phyloP scores from a whole-genome alignment of 1,140 invertebrate genomes.

The Anadara kagoshimensis region DNA sequence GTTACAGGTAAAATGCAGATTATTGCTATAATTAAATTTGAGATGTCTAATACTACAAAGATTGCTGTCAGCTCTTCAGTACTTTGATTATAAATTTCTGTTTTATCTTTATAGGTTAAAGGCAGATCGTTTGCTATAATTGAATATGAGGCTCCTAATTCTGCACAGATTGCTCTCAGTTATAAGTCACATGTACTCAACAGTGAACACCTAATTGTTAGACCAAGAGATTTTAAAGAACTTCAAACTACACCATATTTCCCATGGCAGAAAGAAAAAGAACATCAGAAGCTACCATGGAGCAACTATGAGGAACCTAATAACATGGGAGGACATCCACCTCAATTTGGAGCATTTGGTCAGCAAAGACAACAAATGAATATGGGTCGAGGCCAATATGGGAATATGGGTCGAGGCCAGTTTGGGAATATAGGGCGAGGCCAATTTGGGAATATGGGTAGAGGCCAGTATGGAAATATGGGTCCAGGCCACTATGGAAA shows the following conservation, averaged over 20 bases:
- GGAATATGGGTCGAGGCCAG: background rate
- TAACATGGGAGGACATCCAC: background rate
- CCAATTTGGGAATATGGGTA: background rate
- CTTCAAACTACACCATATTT: slow-evolving; percentile 32
- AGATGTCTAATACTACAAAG: background rate
- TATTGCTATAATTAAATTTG: background rate
- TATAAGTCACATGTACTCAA: slow-evolving; percentile 35
- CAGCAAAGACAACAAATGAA: background rate
- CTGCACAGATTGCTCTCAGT: slow-evolving; percentile 11
- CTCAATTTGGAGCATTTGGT: no score
- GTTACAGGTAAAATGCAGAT: background rate
- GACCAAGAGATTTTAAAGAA: slow-evolving; percentile 33
- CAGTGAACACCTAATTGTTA: slow-evolving; percentile 21
- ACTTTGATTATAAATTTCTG: background rate
- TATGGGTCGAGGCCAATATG: background rate
- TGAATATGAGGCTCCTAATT: slow-evolving; percentile 22
- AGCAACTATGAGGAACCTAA: background rate
- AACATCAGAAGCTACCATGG: slow-evolving; percentile 16
- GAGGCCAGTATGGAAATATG: background rate
- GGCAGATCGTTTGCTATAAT: slow-evolving; percentile 33
- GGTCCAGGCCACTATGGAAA: background rate
- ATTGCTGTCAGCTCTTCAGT: background rate
- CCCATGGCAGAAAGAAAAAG: slow-evolving; percentile 33
- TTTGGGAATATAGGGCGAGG: background rate
- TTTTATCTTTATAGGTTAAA: slow-evolving; percentile 11